Evolutionary conservation across 2,113 vertebrate species (phyloP).

Genomic region (Alligator mississippiensis): DNA sequence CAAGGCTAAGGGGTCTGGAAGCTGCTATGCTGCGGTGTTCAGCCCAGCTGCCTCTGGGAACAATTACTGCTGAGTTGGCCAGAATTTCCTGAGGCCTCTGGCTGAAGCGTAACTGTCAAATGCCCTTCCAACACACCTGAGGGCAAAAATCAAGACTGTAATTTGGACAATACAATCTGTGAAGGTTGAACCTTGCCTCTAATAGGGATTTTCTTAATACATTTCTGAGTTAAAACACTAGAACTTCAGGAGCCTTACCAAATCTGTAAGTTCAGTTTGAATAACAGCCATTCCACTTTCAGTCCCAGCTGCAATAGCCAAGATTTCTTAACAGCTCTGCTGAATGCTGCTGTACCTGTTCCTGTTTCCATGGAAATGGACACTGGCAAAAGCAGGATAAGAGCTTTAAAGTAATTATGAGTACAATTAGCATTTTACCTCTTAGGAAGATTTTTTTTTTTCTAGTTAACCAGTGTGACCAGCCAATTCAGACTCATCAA

Average conservation of each 20-base stretch:
- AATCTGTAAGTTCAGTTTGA: background rate
- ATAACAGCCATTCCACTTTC: background rate
- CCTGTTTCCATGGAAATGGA: constrained; percentile 56
- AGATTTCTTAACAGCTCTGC: background rate
- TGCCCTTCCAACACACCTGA: constrained; percentile 41
- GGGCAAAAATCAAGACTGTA: constrained; percentile 17
- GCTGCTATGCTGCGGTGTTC: constrained; percentile 32
- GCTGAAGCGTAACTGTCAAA: constrained; percentile 31
- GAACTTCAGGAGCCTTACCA: background rate
- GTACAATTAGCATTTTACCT: constrained; percentile 15
- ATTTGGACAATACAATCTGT: background rate
- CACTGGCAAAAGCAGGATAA: constrained; percentile 19
- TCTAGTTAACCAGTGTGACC: background rate
- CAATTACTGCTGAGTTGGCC: constrained; percentile 54
- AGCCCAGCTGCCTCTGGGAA: constrained; percentile 16
- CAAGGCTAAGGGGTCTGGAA: constrained; percentile 41
- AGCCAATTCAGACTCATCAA: background rate
- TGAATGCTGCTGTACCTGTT: constrained; percentile 47
- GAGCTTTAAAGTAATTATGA: constrained; percentile 30
- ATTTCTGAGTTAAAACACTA: background rate
- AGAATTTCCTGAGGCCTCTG: constrained; percentile 26
- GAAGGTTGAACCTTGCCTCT: background rate
- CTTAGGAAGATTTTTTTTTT: background rate
- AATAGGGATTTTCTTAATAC: background rate
- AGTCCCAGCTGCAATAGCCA: background rate